phyloP scores from a whole-genome alignment of 2,797 vertebrate species.

The Urosaurus nigricauda region DNA sequence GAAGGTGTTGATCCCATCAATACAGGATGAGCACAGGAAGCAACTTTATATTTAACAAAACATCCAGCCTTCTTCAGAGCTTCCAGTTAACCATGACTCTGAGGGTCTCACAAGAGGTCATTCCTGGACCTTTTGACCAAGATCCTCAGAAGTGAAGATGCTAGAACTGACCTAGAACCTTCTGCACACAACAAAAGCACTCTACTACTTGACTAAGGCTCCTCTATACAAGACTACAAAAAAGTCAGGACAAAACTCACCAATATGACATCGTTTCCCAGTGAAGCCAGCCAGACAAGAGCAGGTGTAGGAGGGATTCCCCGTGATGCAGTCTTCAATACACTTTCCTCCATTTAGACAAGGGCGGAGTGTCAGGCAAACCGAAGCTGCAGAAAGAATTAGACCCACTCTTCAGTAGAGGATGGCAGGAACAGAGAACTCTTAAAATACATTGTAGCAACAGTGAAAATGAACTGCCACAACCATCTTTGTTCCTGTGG shows the following conservation, averaged over 20 bases:
- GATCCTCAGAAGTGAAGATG: too few relatives aligned
- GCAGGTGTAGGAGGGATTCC: conserved; percentile 95
- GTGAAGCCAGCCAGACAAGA: conserved; percentile 95
- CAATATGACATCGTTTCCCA: conserved; percentile 90
- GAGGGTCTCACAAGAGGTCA: too few relatives aligned
- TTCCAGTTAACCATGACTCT: not conserved
- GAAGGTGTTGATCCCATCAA: conserved; percentile 85
- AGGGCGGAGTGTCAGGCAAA: conserved; percentile 92
- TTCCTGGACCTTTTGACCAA: not conserved
- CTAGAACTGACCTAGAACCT: not conserved
- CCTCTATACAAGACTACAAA: not conserved
- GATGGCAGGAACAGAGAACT: too few relatives aligned
- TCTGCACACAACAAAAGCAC: not conserved
- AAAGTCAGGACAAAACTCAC: conserved; percentile 79
- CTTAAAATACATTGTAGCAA: conserved; percentile 22
- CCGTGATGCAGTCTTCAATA: conserved; percentile 95
- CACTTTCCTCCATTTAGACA: conserved; percentile 94
- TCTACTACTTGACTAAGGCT: not conserved
- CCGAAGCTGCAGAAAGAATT: conserved; percentile 83
- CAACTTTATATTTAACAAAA: not conserved
- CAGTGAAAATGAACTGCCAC: not conserved
- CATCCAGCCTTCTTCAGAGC: not conserved
- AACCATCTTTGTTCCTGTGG: not conserved
- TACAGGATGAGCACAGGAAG: conserved; percentile 76
- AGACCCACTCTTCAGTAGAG: not conserved